Percentiles rank a stretch among this genome's conserved stretches.
Evolutionary conservation across 2,888 invertebrate genomes (phyloP).

Genomic region (Drosophila imparisetae): DNA sequence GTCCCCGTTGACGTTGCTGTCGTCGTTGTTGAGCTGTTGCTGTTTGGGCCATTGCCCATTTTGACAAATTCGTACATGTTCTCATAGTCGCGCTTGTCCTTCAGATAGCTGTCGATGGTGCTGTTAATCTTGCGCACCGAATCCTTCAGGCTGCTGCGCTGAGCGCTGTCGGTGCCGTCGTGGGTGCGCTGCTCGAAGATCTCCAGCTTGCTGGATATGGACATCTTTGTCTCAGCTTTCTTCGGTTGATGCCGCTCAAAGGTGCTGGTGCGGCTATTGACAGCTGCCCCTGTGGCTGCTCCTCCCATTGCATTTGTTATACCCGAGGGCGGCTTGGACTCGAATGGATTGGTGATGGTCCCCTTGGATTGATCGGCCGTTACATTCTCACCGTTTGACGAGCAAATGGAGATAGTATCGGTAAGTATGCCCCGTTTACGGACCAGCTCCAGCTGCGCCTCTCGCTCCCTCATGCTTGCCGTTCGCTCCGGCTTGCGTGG

Average conservation of each 20-base stretch:
- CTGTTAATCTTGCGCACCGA: constrained; percentile 85
- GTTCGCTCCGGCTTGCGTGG: constrained; percentile 94
- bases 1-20: constrained; percentile 14
- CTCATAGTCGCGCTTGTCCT: constrained; percentile 84
- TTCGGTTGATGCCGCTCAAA: constrained; percentile 80
- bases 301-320: constrained; percentile 3
- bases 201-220: constrained; percentile 82
- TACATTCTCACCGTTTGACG: constrained; percentile 85
- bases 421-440: constrained; percentile 83
- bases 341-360: constrained; percentile 56
- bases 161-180: constrained; percentile 51
- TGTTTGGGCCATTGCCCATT: constrained; percentile 53
- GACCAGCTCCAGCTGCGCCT: constrained; percentile 88
- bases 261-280: constrained; percentile 81
- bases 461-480: constrained; percentile 93
- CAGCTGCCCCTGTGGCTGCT: constrained; percentile 3
- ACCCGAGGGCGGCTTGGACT: constrained; percentile 36
- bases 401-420: constrained; percentile 85
- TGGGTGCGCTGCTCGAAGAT: constrained; percentile 77
- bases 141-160: constrained; percentile 83
- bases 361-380: constrained; percentile 67
- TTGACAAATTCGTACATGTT: constrained; percentile 83
- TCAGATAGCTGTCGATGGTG: constrained; percentile 84
- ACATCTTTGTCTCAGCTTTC: constrained; percentile 78
- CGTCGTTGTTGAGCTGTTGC: constrained; percentile 20